Conservation (phyloP, 2,888 invertebrate species). For the Coleophora deauratella region DNA sequence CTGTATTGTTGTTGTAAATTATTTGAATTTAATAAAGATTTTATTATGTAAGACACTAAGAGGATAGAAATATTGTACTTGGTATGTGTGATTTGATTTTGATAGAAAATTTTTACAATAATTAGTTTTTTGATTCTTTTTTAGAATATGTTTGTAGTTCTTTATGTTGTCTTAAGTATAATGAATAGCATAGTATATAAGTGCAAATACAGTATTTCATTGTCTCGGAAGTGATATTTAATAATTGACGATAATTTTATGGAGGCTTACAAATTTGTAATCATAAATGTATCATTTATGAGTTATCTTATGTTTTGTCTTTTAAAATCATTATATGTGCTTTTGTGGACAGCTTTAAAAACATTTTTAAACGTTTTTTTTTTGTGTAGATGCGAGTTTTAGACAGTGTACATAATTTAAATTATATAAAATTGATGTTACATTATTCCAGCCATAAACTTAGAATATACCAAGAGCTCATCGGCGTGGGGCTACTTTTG, state of each 20-base stretch:
- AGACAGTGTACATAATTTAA: slow-evolving; percentile 44
- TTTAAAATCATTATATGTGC: not conserved
- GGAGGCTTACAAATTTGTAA: slow-evolving; percentile 47
- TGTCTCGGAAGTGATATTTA: slow-evolving; percentile 44
- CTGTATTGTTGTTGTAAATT: slow-evolving; percentile 62
- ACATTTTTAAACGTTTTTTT: too few relatives aligned
- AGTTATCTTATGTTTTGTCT: slow-evolving; percentile 15
- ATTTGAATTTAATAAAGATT: slow-evolving; percentile 60
- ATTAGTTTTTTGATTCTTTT: slow-evolving; percentile 38
- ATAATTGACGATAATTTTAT: slow-evolving; percentile 30
- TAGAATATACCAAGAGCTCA: too few relatives aligned
- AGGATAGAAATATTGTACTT: slow-evolving; percentile 35
- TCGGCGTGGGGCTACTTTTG: too few relatives aligned
- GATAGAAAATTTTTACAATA: slow-evolving; percentile 39
- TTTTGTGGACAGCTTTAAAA: too few relatives aligned
- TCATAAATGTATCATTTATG: slow-evolving; percentile 23
- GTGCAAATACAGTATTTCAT: slow-evolving; percentile 41
- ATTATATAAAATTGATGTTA: slow-evolving; percentile 36
- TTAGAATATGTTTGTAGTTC: slow-evolving; percentile 21
- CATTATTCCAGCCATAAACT: too few relatives aligned
- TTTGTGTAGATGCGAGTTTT: slow-evolving; percentile 15
- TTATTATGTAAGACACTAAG: slow-evolving; percentile 44
- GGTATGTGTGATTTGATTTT: slow-evolving; percentile 55
- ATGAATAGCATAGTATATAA: slow-evolving; percentile 27
- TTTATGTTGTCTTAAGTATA: slow-evolving; percentile 36